A percentile compares a stretch with the other conserved stretches of the same genome.
These are phyloP conservation scores for Saturnia japonica DNA, from an alignment of 2,888 invertebrate genomes.

Conservation along the genomic window DNA sequence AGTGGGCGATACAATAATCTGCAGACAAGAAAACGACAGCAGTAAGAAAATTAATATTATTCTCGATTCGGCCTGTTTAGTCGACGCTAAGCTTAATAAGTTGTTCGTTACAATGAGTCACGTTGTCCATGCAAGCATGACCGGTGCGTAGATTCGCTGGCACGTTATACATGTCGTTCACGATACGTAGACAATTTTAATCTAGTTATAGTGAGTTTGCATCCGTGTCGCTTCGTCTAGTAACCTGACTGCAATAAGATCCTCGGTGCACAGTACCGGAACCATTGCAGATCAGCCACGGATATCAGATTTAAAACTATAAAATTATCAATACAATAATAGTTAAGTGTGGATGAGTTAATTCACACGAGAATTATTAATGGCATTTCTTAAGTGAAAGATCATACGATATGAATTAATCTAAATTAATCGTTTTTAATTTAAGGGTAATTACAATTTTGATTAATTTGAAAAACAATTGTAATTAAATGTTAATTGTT, in stretches of 20 bases:
- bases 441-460: too few relatives aligned
- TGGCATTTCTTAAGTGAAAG: constrained; percentile 15
- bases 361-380: constrained; percentile 41
- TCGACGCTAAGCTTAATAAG: neutral
- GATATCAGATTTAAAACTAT: constrained; percentile 58
- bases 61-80: neutral
- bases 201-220: constrained; percentile 43
- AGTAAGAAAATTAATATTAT: neutral
- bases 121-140: constrained; percentile 42
- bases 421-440: too few relatives aligned
- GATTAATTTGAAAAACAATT: too few relatives aligned
- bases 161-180: constrained; percentile 27
- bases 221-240: constrained; percentile 55
- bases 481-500: too few relatives aligned
- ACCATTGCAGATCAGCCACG: constrained; percentile 53
- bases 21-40: too few relatives aligned
- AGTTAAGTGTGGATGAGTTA: constrained; percentile 26
- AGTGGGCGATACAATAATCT: too few relatives aligned
- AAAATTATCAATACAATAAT: constrained; percentile 19
- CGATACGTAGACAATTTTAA: constrained; percentile 27
- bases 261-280: constrained; percentile 51
- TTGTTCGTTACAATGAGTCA: constrained; percentile 40
- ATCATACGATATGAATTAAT: neutral
- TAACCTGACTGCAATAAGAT: constrained; percentile 61
- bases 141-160: constrained; percentile 38